Base-by-base conservation (phyloP, 1,140 invertebrate species). In the Dendroctonus valens region DNA sequence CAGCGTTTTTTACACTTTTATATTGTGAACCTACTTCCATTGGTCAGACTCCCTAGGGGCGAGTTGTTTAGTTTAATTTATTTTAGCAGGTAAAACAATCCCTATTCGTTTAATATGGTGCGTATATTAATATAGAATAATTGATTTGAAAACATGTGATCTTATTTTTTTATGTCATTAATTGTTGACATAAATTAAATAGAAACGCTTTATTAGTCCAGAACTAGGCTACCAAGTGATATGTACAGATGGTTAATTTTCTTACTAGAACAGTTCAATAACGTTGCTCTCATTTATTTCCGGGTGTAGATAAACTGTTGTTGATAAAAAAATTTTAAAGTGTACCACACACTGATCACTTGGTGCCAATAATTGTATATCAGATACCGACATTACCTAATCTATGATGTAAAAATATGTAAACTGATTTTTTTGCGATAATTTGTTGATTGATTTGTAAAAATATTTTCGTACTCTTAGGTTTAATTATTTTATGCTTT, bases 111-210 rank as follows among this genome's bases (percentile, higher is more conserved):
- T 59, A 41, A 59, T 38, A 59, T 59, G 26, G 58, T 59, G 44
- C 26, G 42, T 58, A 59, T 59, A 49, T 48, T 59, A 59, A 59
- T n/a, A 49, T 6, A 40, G 46, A 44, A 54, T 54, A 54, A 54
- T 37, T 9, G 52, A 37, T 14, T 55, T 40, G 11, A 40, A 40
- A 55, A 58, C 14, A 44, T 59, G 58, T 59, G 58, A 61, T 52
- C 14, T 38, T 61, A 61, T 61, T 61, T 61, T 61, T 61, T 61
- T 61, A 61, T 61, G 59, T 61, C 59, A 61, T 61, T 6, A 8
- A 48, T 40, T 44, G 40, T 50, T 61, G 59, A 61, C 59, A 61
- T 61, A 37, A 61, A 61, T 61, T 61, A 61, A 61, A 61, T 61
- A 61, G 54, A 54, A 54, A 39, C n/a, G 52, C 7, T 8, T 7